phyloP scores from a whole-genome alignment of 92 coral and sea anemone species.

The Galaxea fascicularis region DNA sequence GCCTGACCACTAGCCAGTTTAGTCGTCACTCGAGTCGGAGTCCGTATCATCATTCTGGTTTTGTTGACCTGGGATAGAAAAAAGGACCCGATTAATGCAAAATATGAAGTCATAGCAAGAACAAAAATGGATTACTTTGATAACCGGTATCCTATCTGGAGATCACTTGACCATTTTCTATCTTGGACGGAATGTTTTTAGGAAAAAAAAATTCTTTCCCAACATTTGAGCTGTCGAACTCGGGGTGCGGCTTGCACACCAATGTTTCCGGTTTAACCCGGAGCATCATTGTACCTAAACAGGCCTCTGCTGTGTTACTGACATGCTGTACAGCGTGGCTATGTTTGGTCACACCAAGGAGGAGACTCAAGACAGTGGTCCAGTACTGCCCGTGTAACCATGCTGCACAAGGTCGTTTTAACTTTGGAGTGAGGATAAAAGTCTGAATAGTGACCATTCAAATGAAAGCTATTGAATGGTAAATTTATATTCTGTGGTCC shows the following conservation, averaged over 20 bases:
- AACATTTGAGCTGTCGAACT: no score
- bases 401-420: not conserved
- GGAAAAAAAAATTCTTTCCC: no score
- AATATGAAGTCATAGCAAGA: not conserved
- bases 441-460: not conserved
- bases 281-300: no score
- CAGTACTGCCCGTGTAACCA: not conserved
- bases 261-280: no score
- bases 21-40: slow-evolving; percentile 58
- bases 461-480: not conserved
- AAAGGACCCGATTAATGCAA: not conserved
- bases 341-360: not conserved
- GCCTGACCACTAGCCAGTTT: slow-evolving; percentile 2
- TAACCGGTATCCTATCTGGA: no score
- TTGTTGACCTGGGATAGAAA: slow-evolving; percentile 31
- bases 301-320: not conserved
- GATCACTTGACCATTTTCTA: no score
- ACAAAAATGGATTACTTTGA: no score
- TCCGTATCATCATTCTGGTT: slow-evolving; percentile 50
- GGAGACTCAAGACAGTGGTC: not conserved
- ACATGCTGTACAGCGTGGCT: not conserved
- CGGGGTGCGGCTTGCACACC: no score
- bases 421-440: not conserved
- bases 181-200: no score
- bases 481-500: no score